Evolutionary conservation across 2,888 invertebrate species (phyloP).

Genomic region (Lithophane semibrunnea): DNA sequence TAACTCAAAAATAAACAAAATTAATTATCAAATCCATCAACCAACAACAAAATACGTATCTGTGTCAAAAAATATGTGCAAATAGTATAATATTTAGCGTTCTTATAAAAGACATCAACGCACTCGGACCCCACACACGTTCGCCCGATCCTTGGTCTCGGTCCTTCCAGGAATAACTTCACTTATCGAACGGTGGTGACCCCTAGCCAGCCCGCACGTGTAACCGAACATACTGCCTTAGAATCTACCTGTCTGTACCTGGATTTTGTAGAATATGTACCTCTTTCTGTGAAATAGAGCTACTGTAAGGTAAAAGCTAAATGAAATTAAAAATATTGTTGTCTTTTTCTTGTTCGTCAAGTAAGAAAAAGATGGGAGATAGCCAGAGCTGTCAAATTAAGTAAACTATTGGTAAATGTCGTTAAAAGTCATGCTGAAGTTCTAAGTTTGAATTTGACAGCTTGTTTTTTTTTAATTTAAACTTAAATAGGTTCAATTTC

Average conservation of each 20-base stretch:
- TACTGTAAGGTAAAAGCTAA: not conserved
- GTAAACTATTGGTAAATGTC: not conserved
- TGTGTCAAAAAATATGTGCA: not conserved
- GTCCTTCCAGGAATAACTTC: conserved; percentile 70
- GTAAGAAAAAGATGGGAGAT: not conserved
- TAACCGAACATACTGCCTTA: conserved; percentile 21
- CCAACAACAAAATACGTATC: not conserved
- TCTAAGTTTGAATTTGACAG: conserved; percentile 1
- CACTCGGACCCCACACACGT: conserved; percentile 39
- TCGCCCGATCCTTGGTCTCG: not conserved
- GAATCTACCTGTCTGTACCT: conserved; percentile 25
- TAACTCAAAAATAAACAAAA: not conserved
- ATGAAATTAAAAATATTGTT: not conserved
- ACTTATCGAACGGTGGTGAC: conserved; percentile 40
- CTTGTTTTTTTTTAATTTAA: not conserved
- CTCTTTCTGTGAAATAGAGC: not conserved
- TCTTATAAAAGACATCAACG: conserved; percentile 78
- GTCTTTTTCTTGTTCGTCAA: not conserved
- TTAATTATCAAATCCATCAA: not conserved
- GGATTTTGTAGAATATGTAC: not conserved
- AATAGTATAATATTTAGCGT: conserved; percentile 24
- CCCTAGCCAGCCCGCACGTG: conserved; percentile 35
- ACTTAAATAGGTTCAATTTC: not conserved
- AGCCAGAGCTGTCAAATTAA: not conserved
- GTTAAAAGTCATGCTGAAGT: not conserved